Percentiles rank a stretch among this genome's conserved stretches.
Evolutionary conservation across 2,113 vertebrate species (phyloP).

Genomic region (Chionodraco myersi): DNA sequence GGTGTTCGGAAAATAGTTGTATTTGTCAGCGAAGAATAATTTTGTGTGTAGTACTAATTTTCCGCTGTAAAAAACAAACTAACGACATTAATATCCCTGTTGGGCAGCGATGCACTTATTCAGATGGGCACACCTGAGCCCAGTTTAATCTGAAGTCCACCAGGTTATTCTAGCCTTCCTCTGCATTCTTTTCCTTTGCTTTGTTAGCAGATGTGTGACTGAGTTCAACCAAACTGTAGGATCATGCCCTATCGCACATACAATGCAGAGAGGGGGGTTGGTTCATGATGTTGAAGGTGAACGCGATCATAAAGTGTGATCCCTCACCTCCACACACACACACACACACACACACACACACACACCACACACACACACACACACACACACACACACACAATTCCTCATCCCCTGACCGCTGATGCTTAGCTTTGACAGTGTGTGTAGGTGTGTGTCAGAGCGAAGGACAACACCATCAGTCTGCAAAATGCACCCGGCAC

Average conservation of each 20-base stretch:
- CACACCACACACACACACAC: conserved; percentile 44
- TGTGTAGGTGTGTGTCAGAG: conserved; percentile 77
- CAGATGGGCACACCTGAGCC: conserved; percentile 49
- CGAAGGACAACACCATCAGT: conserved; percentile 81
- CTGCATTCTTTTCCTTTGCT: conserved; percentile 11
- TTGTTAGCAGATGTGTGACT: conserved; percentile 22
- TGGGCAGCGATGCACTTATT: conserved; percentile 37
- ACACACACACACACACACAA: conserved; percentile 24
- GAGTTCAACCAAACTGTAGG: conserved; percentile 50
- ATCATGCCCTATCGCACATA: conserved; percentile 15
- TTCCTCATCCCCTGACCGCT: conserved; percentile 55
- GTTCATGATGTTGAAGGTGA: conserved; percentile 68
- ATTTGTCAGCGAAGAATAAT: not conserved
- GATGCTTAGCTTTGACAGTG: conserved; percentile 73
- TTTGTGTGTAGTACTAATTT: not conserved
- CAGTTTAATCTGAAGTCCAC: conserved; percentile 53
- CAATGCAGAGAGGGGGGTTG: conserved; percentile 1
- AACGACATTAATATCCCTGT: conserved; percentile 24
- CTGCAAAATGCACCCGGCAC: conserved; percentile 59
- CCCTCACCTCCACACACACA: conserved; percentile 57
- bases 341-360: conserved; percentile 44
- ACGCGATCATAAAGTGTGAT: conserved; percentile 71
- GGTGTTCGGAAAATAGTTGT: not conserved
- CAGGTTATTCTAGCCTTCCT: conserved; percentile 44
- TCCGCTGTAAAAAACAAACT: conserved; percentile 25